Evolutionary conservation across 2,113 vertebrate genomes (phyloP), one percentile per base, ranked within the genome.

Genomic region (Cichladusa arquata): DNA sequence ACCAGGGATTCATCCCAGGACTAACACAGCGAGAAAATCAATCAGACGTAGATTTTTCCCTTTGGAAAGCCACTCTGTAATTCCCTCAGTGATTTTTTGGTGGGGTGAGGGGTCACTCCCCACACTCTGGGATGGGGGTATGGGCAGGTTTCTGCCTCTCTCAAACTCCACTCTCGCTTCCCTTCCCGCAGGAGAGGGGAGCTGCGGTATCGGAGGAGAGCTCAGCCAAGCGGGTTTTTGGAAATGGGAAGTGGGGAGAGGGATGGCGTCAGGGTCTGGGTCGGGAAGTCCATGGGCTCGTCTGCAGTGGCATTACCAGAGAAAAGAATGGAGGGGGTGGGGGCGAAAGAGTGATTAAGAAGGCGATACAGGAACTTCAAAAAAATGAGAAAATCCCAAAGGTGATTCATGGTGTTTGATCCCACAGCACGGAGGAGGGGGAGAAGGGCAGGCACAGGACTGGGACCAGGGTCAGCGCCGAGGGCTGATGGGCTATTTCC

Each of bases 231-330:
- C 0, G 69, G 57, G 38, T 74, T 74, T 1, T 5, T 76, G 79
- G 88, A 91, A 96, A 89, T 36, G 73, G 84, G 95, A 96, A 96
- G 93, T 60, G 95, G 84, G 87, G 56, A 92, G 42, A 66, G 34
- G 38, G 56, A 53, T 5, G 26, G 69, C 34, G 12, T 40, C 89
- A 65, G 67, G 83, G 66, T 2, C 60, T 5, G 86, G 76, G 58
- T 57, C 86, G 45, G 80, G 23, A 28, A 71, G 91, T 58, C 72
- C 72, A 3, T 1, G 81, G 77, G 66, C 26, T 14, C 2, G 26
- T n/a, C 92, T 19, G 87, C 65, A 84, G 86, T 19, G 57, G 73
- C 77, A 83, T 47, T 45, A 5, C 11, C 62, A 24, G 66, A 22
- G 31, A 34, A 44, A 54, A 51, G 29, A 53, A 53, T 29, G 17